Base-by-base conservation (phyloP, 2,888 invertebrate species). In the Hylaea fasciaria region DNA sequence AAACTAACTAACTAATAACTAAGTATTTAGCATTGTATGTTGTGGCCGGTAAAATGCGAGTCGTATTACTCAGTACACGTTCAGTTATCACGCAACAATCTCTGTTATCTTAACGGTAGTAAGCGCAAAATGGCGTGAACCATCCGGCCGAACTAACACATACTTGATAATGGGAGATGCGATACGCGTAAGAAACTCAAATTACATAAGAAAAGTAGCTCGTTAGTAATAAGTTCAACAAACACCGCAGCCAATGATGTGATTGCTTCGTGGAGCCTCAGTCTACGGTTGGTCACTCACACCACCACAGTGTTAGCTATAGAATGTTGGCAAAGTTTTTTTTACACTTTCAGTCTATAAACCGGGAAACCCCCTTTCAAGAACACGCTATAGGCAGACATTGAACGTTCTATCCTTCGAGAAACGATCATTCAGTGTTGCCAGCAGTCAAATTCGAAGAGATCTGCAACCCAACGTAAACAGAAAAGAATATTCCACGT, bases 91-190 rank as follows among this genome's bases (percentile, higher is more conserved):
- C 37, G 37, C 37, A 2, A n/a, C 12, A n/a, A 37, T 37, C 37
- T 12, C 12, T n/a, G 12, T 37, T 37, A 37, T 37, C n/a, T 2
- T n/a, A 12, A 37, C 37, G 12, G 12, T 10, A 37, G 11, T 12
- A n/a, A 37, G 37, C 37, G 4, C 37, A 37, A n/a, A 37, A 37
- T 60, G 9, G 50, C 46, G 12, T 60, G 60, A 60, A 17, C 55
- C 55, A 55, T 22, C 12, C 3, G 40, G 0, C 16, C 8, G 9
- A 49, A 39, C 11, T 41, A 60, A 41, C 45, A 50, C 14, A 45
- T 10, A 32, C 32, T 32, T 37, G 49, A 46, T 49, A 8, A 50
- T 32, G 32, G 7, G 32, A 32, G 7, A 7, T 28, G 7, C 9
- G 22, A 49, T 28, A 40, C 29, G 22, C 14, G 48, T 53, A 22